Base-by-base conservation (phyloP, 1,140 invertebrate species). In the Zaprionus ghesquierei region DNA sequence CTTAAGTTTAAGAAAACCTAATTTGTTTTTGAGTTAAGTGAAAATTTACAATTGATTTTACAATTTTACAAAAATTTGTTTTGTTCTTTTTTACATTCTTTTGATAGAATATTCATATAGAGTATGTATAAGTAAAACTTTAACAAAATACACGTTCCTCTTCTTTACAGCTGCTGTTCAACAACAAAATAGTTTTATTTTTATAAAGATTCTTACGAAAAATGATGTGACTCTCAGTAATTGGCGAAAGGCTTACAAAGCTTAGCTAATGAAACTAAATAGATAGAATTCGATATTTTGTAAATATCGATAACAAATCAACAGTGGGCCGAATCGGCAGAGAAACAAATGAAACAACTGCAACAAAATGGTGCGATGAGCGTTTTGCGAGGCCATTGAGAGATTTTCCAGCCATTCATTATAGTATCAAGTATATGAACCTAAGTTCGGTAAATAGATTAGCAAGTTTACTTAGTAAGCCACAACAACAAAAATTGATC, bases 111-210 rank as follows among this genome's bases (percentile, higher is more conserved):
- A 58, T 71, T 46, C 12, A 51, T 53, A 61, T 31, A 68, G 35
- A 27, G 41, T 59, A 59, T 46, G 60, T 46, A 69, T 65, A 41
- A 81, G 62, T 68, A 85, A 46, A 76, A 38, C 55, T 50, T 64
- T 74, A 41, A 84, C 60, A 82, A 75, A 78, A 81, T 81, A 81
- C 75, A 82, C 75, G 41, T 68, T 61, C 31, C 54, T 81, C 31
- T 58, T 81, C 69, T 89, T 90, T 71, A 71, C 70, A 78, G 70
- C 84, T 89, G 84, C 80, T 89, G 84, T 89, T 89, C 84, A 89
- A 89, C 85, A 89, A 82, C 56, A 72, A 56, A 50, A 63, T 33
- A 15, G 53, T 61, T 41, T 41, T 41, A 15, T 18, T 38, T 41
- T 41, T 31, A 31, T 61, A 55, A 58, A 60, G 74, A 81, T 70